phyloP scores from a whole-genome alignment of 2,113 vertebrate species.

The Pseudolaguvia tuberculata region DNA sequence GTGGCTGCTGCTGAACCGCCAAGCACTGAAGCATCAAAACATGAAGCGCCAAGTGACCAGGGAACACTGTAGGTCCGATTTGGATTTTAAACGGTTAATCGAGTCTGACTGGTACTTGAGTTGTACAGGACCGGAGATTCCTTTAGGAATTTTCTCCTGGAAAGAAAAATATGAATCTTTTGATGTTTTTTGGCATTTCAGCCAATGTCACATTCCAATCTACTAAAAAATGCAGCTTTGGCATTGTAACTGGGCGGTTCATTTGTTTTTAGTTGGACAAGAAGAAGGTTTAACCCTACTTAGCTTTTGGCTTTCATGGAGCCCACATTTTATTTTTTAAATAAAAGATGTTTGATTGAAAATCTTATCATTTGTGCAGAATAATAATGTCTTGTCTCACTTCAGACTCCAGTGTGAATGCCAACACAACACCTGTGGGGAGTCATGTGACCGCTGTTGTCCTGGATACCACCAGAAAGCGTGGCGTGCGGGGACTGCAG shows the following conservation, averaged over 20 bases:
- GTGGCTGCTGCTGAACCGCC: too few species aligned
- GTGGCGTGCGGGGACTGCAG: conserved; percentile 84
- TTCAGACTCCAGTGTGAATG: conserved; percentile 88
- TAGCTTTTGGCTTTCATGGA: too few species aligned
- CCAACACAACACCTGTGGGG: conserved; percentile 91
- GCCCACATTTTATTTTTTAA: too few species aligned
- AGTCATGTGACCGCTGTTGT: conserved; percentile 89
- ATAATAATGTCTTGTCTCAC: background rate
- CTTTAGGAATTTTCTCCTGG: background rate
- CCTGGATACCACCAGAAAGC: conserved; percentile 86
- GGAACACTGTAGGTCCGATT: too few species aligned
- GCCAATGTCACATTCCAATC: background rate
- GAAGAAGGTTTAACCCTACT: too few species aligned
- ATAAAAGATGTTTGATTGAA: background rate
- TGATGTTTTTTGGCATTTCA: background rate
- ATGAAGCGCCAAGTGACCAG: too few species aligned
- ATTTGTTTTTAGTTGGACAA: background rate
- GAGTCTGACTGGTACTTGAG: background rate
- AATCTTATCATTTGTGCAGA: background rate
- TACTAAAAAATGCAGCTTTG: background rate
- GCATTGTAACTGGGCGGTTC: background rate
- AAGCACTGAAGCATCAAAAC: too few species aligned
- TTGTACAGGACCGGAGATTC: background rate
- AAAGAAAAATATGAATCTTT: background rate
- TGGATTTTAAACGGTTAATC: background rate